Conservation (phyloP, 2,888 invertebrate species). For the Brenthis hecate region DNA sequence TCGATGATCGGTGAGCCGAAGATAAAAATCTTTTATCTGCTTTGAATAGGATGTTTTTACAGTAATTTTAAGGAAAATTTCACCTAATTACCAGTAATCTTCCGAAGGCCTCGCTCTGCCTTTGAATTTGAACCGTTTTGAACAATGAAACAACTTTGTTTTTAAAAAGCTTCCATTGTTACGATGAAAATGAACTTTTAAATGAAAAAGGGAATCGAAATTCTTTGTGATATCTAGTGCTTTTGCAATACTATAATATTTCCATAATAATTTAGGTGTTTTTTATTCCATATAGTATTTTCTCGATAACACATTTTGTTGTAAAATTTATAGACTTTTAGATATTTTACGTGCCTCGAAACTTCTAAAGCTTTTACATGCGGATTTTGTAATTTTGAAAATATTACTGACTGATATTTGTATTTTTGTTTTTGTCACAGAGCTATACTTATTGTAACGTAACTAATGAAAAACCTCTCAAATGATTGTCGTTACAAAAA, state of each 20-base stretch:
- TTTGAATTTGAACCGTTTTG: slow-evolving; percentile 31
- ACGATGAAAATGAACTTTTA: slow-evolving; percentile 20
- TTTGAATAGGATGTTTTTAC: slow-evolving; percentile 70
- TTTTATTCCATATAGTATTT: not conserved
- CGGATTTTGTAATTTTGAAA: too few relatives aligned
- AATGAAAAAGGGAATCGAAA: slow-evolving; percentile 5
- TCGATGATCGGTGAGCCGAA: slow-evolving; percentile 59
- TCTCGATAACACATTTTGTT: not conserved
- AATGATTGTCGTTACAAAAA: too few relatives aligned
- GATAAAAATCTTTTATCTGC: slow-evolving; percentile 70
- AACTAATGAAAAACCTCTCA: too few relatives aligned
- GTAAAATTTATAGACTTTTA: slow-evolving; percentile 8
- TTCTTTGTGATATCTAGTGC: not conserved
- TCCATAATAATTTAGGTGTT: not conserved
- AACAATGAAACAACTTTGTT: slow-evolving; percentile 28
- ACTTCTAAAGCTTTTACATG: not conserved
- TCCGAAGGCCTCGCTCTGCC: slow-evolving; percentile 39
- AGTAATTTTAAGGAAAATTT: slow-evolving; percentile 64
- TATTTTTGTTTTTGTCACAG: too few relatives aligned
- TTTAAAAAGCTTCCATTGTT: slow-evolving; percentile 23
- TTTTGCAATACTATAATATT: not conserved
- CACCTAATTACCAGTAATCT: slow-evolving; percentile 66
- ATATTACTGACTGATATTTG: too few relatives aligned
- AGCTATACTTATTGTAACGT: too few relatives aligned
- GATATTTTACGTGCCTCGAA: slow-evolving; percentile 7